A percentile compares a stretch with the other conserved stretches of the same genome.
These are phyloP conservation scores for Sebastolobus altivelis DNA, from an alignment of 2,797 vertebrate genomes.

Conservation along the genomic window DNA sequence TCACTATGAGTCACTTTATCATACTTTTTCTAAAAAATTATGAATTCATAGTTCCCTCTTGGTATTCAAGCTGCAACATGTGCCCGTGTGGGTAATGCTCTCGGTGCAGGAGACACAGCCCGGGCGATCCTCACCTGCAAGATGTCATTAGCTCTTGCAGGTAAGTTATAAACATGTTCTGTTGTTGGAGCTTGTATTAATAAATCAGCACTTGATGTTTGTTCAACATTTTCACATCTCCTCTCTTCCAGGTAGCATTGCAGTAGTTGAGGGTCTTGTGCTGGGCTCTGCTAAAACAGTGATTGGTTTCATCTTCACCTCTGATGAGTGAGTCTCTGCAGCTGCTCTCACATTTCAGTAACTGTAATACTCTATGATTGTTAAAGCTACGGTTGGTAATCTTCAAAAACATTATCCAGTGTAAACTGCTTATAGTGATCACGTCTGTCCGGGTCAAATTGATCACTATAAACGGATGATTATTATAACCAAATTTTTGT, in stretches of 20 bases:
- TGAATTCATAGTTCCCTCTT: conserved; percentile 86
- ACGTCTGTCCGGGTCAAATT: neutral
- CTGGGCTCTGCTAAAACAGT: conserved; percentile 78
- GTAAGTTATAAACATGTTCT: conserved; percentile 71
- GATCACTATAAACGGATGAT: neutral
- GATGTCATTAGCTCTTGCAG: conserved; percentile 85
- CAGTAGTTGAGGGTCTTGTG: conserved; percentile 75
- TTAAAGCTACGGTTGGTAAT: neutral
- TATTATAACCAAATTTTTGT: no score
- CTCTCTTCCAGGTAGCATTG: conserved; percentile 67
- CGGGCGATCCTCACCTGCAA: conserved; percentile 88
- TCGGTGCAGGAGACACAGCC: conserved; percentile 89
- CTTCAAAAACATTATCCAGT: neutral
- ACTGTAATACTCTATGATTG: neutral
- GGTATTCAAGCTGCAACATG: conserved; percentile 90
- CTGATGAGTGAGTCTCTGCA: conserved; percentile 85
- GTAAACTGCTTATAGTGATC: neutral
- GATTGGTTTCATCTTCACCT: conserved; percentile 89
- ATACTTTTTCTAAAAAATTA: neutral
- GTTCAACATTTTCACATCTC: neutral
- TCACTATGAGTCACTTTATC: neutral
- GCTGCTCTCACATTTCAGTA: neutral
- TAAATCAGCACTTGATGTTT: neutral
- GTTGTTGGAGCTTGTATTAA: neutral
- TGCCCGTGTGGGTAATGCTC: conserved; percentile 91